These are phyloP conservation scores for Sarcophaga variegata DNA, from an alignment of 2,888 invertebrate species.

Conservation along the genomic window DNA sequence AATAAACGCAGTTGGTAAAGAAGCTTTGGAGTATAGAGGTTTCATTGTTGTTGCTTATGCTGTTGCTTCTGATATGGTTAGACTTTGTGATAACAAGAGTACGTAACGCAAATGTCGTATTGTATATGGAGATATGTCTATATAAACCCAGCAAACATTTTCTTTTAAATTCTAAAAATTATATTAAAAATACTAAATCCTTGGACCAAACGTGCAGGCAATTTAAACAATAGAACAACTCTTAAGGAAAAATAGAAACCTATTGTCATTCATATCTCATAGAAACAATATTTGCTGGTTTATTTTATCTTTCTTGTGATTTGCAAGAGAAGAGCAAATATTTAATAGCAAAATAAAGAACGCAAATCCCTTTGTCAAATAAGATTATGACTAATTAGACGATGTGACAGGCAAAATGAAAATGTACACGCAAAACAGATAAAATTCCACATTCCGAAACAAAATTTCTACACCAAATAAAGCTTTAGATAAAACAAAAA, in stretches of 20 bases:
- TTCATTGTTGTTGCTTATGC: background rate
- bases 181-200: no score
- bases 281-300: no score
- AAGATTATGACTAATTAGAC: constrained; percentile 6
- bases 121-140: background rate
- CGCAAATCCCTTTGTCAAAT: background rate
- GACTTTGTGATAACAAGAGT: background rate
- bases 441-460: background rate
- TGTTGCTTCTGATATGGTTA: background rate
- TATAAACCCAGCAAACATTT: background rate
- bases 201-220: no score
- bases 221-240: no score
- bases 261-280: no score
- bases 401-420: background rate
- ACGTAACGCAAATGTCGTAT: background rate
- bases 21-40: background rate
- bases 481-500: background rate
- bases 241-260: no score
- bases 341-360: background rate
- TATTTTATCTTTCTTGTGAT: background rate
- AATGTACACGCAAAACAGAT: background rate
- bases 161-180: background rate
- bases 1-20: background rate
- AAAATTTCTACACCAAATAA: background rate
- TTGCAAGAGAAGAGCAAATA: background rate